Evolutionary conservation across 30 jellyfish, hydroid and myxozoan genomes (phyloP).

Genomic region (Aurelia coerulea): DNA sequence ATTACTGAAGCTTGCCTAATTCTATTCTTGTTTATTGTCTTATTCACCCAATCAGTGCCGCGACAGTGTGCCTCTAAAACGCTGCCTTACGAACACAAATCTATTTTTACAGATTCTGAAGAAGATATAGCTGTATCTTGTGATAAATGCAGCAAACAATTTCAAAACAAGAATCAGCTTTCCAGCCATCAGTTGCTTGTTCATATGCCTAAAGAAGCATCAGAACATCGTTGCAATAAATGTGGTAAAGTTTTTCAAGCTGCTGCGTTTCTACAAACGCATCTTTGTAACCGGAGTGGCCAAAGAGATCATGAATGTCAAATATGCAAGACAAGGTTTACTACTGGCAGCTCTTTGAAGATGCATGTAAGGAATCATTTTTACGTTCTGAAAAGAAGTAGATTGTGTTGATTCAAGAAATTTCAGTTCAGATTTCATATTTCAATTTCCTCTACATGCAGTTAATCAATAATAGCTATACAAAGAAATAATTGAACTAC

Average conservation of each 20-base stretch:
- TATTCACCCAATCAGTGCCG: too few species aligned
- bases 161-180: conserved; percentile 38
- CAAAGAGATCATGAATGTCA: conserved; percentile 61
- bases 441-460: too few species aligned
- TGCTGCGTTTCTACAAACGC: conserved; percentile 68
- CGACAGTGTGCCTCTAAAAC: too few species aligned
- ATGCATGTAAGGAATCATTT: conserved; percentile 14
- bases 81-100: too few species aligned
- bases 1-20: too few species aligned
- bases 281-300: conserved; percentile 59
- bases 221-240: conserved; percentile 61
- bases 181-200: conserved; percentile 27
- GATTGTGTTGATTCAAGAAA: too few species aligned
- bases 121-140: conserved; percentile 30
- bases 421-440: too few species aligned
- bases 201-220: conserved; percentile 27
- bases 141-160: conserved; percentile 30
- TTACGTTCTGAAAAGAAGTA: too few species aligned
- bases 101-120: conserved; percentile 4
- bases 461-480: too few species aligned
- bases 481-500: too few species aligned
- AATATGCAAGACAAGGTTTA: conserved; percentile 48
- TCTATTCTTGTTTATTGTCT: too few species aligned
- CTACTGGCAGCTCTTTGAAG: conserved; percentile 49
- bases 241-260: conserved; percentile 62